Conservation (phyloP, 2,113 vertebrate species). For the Carollia perspicillata region DNA sequence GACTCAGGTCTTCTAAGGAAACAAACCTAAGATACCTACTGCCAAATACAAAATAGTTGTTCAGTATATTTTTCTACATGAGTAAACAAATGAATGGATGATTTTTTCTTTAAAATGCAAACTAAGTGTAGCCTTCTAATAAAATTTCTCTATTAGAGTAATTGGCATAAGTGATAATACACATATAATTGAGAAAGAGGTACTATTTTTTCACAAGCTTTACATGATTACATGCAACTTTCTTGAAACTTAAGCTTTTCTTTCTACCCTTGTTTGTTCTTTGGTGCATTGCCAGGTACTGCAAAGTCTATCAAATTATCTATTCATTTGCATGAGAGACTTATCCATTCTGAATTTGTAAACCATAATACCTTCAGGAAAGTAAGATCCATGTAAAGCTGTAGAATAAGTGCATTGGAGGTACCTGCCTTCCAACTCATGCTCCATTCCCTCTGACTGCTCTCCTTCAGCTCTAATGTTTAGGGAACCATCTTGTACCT, state of each 20-base stretch:
- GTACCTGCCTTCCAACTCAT: background rate
- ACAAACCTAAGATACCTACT: background rate
- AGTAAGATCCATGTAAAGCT: background rate
- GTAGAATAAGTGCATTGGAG: background rate
- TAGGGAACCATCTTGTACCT: background rate
- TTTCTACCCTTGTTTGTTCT: background rate
- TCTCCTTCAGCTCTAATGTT: background rate
- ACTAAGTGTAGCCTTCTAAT: background rate
- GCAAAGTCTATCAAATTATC: background rate
- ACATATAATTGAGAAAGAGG: background rate
- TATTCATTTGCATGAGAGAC: background rate
- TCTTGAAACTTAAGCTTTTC: background rate
- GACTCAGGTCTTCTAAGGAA: background rate
- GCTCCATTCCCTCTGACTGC: background rate
- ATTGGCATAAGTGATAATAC: background rate
- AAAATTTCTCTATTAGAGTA: background rate
- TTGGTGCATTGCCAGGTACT: background rate
- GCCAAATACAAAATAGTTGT: background rate
- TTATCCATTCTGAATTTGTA: background rate
- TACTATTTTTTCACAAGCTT: background rate
- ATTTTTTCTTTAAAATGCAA: background rate
- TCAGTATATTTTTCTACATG: background rate
- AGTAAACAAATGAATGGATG: background rate
- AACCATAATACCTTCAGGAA: background rate
- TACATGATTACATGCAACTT: background rate